Conservation (phyloP, 92 coral and sea anemone species). For the Diadumene lineata region DNA sequence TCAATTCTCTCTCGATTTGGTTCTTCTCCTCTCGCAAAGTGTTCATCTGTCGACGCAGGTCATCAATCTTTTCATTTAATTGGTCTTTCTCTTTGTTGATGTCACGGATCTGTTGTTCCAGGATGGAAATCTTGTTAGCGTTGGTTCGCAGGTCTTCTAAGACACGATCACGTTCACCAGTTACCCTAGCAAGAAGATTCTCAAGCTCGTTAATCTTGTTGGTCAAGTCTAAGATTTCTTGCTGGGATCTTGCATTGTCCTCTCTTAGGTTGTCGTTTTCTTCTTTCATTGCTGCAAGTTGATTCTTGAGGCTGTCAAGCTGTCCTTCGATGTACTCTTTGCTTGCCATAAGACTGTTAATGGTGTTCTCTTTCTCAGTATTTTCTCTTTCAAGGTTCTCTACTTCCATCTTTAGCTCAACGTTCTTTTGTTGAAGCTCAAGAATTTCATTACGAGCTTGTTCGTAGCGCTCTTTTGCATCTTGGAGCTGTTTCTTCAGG, state of each 20-base stretch:
- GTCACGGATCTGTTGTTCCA: slow-evolving; percentile 87
- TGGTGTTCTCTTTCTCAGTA: slow-evolving; percentile 77
- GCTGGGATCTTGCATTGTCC: slow-evolving; percentile 56
- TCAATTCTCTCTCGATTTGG: slow-evolving; percentile 71
- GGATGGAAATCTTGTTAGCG: slow-evolving; percentile 56
- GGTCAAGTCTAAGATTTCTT: slow-evolving; percentile 73
- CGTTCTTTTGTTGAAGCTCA: slow-evolving; percentile 69
- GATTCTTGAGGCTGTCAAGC: slow-evolving; percentile 66
- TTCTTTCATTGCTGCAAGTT: slow-evolving; percentile 59
- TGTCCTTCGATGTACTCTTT: slow-evolving; percentile 76
- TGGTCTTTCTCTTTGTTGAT: slow-evolving; percentile 68
- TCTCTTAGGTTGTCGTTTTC: slow-evolving; percentile 69
- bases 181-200: slow-evolving; percentile 67
- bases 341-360: slow-evolving; percentile 63
- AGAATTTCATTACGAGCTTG: slow-evolving; percentile 76
- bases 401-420: slow-evolving; percentile 75
- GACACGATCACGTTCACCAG: slow-evolving; percentile 87
- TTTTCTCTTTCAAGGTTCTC: slow-evolving; percentile 69
- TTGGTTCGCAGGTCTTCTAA: slow-evolving; percentile 77
- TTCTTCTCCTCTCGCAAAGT: slow-evolving; percentile 80
- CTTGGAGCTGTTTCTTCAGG: slow-evolving; percentile 71
- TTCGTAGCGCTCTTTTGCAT: slow-evolving; percentile 65
- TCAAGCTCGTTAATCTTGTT: slow-evolving; percentile 84
- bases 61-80: slow-evolving; percentile 85
- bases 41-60: slow-evolving; percentile 63